Conservation (phyloP, 1,140 invertebrate genomes). For the Pseudobourletiella spinata region DNA sequence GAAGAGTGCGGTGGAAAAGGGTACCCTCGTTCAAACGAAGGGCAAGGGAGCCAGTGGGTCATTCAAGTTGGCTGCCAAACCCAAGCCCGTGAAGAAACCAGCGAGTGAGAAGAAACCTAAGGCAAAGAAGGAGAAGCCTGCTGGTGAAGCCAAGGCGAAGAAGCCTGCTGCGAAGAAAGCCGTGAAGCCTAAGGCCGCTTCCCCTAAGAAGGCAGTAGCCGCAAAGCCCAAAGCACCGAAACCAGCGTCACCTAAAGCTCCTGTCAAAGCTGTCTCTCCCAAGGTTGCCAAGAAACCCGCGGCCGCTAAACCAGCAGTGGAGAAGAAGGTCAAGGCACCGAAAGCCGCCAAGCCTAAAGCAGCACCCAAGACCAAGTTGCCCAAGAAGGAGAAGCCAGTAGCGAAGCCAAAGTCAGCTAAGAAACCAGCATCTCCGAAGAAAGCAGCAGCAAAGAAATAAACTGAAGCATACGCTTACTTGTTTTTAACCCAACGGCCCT, state of each 20-base stretch:
- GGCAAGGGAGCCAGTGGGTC: slow-evolving; percentile 39
- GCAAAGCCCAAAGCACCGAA: background rate
- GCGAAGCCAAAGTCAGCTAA: background rate
- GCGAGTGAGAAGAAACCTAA: slow-evolving; percentile 31
- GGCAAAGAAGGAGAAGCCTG: slow-evolving; percentile 35
- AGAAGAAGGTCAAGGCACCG: background rate
- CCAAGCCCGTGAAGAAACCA: slow-evolving; percentile 33
- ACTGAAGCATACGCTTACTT: too few species aligned
- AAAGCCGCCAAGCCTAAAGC: background rate
- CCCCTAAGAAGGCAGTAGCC: background rate
- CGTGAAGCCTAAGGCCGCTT: slow-evolving; percentile 30
- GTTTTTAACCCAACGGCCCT: slow-evolving; percentile 35
- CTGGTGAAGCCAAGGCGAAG: slow-evolving; percentile 12
- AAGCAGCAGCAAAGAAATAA: background rate
- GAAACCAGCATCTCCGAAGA: background rate
- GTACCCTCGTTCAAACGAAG: slow-evolving; percentile 37
- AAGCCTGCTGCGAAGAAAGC: slow-evolving; percentile 25
- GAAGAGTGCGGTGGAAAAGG: slow-evolving; percentile 41
- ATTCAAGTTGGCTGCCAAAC: slow-evolving; percentile 36
- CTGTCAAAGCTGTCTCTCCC: background rate
- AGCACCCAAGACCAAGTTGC: background rate
- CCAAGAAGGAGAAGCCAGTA: background rate
- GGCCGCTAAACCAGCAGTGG: background rate
- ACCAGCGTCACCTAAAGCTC: background rate
- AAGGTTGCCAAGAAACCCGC: background rate